phyloP scores from a whole-genome alignment of 1,140 invertebrate genomes.

The Theocolax elegans region DNA sequence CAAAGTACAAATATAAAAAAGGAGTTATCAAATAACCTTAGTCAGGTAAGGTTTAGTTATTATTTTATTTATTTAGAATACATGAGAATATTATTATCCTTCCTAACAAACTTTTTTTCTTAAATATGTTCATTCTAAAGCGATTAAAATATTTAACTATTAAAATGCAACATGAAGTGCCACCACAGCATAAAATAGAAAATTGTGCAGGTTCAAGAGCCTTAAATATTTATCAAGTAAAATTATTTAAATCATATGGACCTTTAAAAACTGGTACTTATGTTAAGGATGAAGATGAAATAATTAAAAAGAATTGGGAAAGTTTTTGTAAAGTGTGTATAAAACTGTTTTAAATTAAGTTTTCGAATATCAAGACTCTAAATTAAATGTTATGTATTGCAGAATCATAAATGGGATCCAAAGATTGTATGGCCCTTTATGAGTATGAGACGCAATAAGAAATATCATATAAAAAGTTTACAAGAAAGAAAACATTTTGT shows the following conservation, averaged over 20 bases:
- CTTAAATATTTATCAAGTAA: slow-evolving; percentile 38
- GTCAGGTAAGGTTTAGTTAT: not conserved
- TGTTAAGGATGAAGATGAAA: slow-evolving; percentile 53
- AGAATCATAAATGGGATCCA: slow-evolving; percentile 56
- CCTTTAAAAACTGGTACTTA: slow-evolving; percentile 51
- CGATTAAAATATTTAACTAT: slow-evolving; percentile 49
- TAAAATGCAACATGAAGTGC: slow-evolving; percentile 52
- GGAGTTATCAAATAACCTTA: slow-evolving; percentile 2
- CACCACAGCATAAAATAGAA: slow-evolving; percentile 58
- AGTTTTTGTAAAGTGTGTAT: slow-evolving; percentile 58
- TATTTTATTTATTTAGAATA: not conserved
- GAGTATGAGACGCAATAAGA: slow-evolving; percentile 38
- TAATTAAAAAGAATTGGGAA: slow-evolving; percentile 58
- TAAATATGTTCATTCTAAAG: too few species aligned
- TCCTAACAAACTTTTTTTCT: too few species aligned
- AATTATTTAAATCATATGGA: slow-evolving; percentile 48
- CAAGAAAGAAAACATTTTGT: slow-evolving; percentile 55
- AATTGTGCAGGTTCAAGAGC: slow-evolving; percentile 36
- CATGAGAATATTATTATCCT: not conserved
- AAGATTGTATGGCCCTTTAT: slow-evolving; percentile 50
- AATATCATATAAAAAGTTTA: slow-evolving; percentile 44
- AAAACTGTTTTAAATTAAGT: slow-evolving; percentile 29
- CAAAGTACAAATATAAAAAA: not conserved
- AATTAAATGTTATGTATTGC: slow-evolving; percentile 3
- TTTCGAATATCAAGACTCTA: slow-evolving; percentile 29